phyloP scores from a whole-genome alignment of 2,888 invertebrate genomes.

The Cheilosia pagana region DNA sequence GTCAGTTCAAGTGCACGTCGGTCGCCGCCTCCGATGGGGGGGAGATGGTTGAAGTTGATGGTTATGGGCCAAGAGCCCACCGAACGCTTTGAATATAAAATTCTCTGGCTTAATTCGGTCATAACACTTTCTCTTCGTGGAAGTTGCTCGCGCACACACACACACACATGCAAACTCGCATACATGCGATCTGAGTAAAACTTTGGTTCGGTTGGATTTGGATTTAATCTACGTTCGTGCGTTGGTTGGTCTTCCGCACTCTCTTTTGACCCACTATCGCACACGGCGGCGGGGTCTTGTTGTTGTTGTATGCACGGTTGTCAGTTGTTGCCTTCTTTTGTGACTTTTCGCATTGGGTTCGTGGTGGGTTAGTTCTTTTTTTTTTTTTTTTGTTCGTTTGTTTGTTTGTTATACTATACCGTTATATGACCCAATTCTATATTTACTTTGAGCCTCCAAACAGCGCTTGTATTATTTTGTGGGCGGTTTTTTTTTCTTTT shows the following conservation, averaged over 20 bases:
- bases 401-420: conserved; percentile 34
- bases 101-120: conserved; percentile 44
- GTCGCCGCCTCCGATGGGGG: background rate
- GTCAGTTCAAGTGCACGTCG: conserved; percentile 58
- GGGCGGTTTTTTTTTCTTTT: conserved; percentile 9
- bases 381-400: no score
- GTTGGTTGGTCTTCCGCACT: conserved; percentile 42
- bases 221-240: conserved; percentile 4
- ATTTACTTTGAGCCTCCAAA: conserved; percentile 26
- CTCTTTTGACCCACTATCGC: conserved; percentile 46
- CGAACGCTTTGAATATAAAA: conserved; percentile 25
- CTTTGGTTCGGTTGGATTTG: background rate
- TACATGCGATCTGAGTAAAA: background rate
- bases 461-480: background rate
- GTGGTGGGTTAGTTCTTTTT: conserved; percentile 19
- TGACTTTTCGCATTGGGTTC: conserved; percentile 40
- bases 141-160: background rate
- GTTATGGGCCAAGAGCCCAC: conserved; percentile 25
- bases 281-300: background rate
- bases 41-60: conserved; percentile 19
- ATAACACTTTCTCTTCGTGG: conserved; percentile 50
- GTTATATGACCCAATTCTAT: conserved; percentile 61
- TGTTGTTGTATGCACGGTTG: conserved; percentile 4
- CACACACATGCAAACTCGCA: background rate
- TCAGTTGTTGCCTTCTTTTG: conserved; percentile 38